A percentile compares a stretch with the other conserved stretches of the same genome.
phyloP scores from a whole-genome alignment of 2,888 invertebrate species.

The Deilephila elpenor region DNA sequence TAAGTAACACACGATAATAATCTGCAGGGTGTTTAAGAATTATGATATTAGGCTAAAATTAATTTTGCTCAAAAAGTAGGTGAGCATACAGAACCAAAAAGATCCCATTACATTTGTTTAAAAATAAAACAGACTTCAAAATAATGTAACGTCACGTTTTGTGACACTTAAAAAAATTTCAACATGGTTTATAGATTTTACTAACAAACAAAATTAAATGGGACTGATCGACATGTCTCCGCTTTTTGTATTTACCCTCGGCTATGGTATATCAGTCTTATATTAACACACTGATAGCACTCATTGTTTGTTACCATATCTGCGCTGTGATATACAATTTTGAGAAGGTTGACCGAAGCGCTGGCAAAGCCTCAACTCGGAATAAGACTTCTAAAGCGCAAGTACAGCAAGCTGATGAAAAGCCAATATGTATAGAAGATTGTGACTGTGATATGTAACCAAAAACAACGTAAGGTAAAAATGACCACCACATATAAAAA shows the following conservation, averaged over 20 bases:
- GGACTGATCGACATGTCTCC: slow-evolving; percentile 59
- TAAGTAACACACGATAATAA: slow-evolving; percentile 46
- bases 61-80: neutral
- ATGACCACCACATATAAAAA: neutral
- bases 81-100: neutral
- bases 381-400: slow-evolving; percentile 41
- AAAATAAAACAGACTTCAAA: slow-evolving; percentile 34
- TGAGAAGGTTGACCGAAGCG: slow-evolving; percentile 42
- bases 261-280: slow-evolving; percentile 62
- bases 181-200: slow-evolving; percentile 52
- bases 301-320: slow-evolving; percentile 61
- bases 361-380: slow-evolving; percentile 3
- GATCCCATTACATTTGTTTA: neutral
- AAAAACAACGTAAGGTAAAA: neutral
- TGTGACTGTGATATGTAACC: slow-evolving; percentile 49
- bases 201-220: slow-evolving; percentile 48
- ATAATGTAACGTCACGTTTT: slow-evolving; percentile 30
- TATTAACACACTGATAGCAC: slow-evolving; percentile 54
- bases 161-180: slow-evolving; percentile 39
- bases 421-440: slow-evolving; percentile 56
- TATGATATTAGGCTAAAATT: no score
- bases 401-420: slow-evolving; percentile 47
- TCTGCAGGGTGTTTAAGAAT: no score
- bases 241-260: slow-evolving; percentile 41
- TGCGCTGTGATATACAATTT: slow-evolving; percentile 53